phyloP scores from a whole-genome alignment of 1,140 invertebrate genomes.

The Leptinotarsa undecemlineata region DNA sequence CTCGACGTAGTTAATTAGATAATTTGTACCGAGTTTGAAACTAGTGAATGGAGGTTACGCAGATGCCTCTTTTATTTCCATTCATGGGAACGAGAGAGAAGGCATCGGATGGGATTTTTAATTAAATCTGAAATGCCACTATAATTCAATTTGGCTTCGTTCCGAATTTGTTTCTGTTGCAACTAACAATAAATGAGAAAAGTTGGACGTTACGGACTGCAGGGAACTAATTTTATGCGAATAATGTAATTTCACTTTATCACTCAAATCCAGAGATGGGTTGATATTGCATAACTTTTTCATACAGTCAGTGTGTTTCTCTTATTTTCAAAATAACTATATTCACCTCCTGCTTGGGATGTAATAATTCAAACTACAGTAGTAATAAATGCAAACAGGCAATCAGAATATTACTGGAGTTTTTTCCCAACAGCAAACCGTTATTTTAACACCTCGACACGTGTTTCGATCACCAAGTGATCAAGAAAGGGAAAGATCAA shows the following conservation, averaged over 20 bases:
- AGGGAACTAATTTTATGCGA: neutral
- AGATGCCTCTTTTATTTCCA: constrained; percentile 10
- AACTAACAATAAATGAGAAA: constrained; percentile 19
- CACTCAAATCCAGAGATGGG: neutral
- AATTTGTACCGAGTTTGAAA: constrained; percentile 8
- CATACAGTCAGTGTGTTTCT: too few species aligned
- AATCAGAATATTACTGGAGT: too few species aligned
- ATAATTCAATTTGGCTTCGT: constrained; percentile 16
- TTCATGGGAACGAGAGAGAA: constrained; percentile 10
- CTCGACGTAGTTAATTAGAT: constrained; percentile 10
- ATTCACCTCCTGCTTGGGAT: too few species aligned
- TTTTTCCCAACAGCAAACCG: too few species aligned
- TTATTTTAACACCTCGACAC: too few species aligned
- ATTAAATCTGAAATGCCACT: constrained; percentile 16
- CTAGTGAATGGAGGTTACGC: constrained; percentile 9
- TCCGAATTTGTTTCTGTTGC: constrained; percentile 11
- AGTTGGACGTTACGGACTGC: neutral
- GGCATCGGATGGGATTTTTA: constrained; percentile 9
- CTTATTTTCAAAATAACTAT: too few species aligned
- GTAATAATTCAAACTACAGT: too few species aligned
- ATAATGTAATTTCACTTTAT: neutral
- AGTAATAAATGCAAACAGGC: too few species aligned
- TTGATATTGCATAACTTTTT: too few species aligned
- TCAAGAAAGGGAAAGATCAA: too few species aligned
- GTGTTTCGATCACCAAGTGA: too few species aligned